phyloP scores from a whole-genome alignment of 2,797 vertebrate species.

The Parauchenoglanis ngamensis region DNA sequence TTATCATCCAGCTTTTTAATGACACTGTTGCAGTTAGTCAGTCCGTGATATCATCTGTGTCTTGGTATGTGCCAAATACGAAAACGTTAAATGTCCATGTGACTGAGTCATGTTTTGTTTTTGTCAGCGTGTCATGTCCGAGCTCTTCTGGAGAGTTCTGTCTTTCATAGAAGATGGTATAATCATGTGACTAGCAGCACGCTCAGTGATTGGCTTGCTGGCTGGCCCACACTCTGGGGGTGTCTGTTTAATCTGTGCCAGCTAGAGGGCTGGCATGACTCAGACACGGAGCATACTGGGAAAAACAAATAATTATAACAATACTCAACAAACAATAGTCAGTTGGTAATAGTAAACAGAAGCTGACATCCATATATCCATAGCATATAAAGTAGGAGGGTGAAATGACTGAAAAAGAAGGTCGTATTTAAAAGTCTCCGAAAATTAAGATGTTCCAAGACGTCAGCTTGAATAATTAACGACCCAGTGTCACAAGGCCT shows the following conservation, averaged over 20 bases:
- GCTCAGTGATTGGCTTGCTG: slow-evolving; percentile 36
- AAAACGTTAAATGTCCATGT: neutral
- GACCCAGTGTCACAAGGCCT: neutral
- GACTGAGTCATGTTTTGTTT: neutral
- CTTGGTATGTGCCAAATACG: neutral
- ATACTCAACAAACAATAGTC: neutral
- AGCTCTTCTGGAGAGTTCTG: slow-evolving; percentile 3
- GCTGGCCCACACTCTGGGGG: slow-evolving; percentile 28
- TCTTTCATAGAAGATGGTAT: slow-evolving; percentile 38
- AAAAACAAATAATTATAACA: neutral
- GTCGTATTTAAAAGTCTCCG: neutral
- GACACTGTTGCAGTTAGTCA: too few relatives aligned
- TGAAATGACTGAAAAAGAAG: neutral
- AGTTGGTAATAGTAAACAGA: slow-evolving; percentile 6
- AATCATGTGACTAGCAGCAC: slow-evolving; percentile 40
- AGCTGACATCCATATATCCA: neutral
- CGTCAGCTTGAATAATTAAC: neutral
- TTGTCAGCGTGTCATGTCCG: slow-evolving; percentile 14
- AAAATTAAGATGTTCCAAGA: neutral
- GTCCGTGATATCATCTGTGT: neutral
- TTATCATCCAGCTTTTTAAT: neutral
- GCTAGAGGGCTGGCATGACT: slow-evolving; percentile 28
- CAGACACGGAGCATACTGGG: neutral
- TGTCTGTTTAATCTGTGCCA: slow-evolving; percentile 20
- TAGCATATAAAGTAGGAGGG: neutral